Evolutionary conservation across 1,140 invertebrate genomes (phyloP).

Genomic region (Camponotus vicinus): DNA sequence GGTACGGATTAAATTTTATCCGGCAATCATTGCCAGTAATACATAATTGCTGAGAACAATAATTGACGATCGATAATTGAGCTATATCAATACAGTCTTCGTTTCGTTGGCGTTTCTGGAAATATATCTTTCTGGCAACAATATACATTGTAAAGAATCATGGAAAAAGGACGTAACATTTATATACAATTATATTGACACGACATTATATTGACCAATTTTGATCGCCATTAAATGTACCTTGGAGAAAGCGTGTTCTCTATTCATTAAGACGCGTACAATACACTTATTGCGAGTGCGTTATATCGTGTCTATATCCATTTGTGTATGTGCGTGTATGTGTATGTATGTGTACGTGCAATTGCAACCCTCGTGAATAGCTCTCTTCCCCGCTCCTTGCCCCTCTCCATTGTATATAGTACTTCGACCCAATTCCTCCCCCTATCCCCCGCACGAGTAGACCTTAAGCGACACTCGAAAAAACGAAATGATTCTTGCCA

Average conservation of each 20-base stretch:
- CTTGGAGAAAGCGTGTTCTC: neutral
- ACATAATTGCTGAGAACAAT: neutral
- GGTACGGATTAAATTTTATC: neutral
- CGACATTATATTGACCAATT: constrained; percentile 1
- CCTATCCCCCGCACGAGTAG: constrained; percentile 70
- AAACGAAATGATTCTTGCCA: constrained; percentile 82
- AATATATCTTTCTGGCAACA: constrained; percentile 8
- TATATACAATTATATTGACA: neutral
- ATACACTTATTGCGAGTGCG: constrained; percentile 14
- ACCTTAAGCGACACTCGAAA: constrained; percentile 74
- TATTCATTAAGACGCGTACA: constrained; percentile 18
- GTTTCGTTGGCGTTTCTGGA: constrained; percentile 25
- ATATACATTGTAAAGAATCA: neutral
- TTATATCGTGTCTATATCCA: neutral
- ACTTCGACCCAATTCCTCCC: constrained; percentile 49
- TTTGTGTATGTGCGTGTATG: constrained; percentile 17
- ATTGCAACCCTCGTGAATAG: constrained; percentile 34
- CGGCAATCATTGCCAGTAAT: constrained; percentile 20
- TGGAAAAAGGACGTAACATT: neutral
- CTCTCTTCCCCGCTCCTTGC: neutral
- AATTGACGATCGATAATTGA: neutral
- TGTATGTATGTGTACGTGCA: constrained; percentile 31
- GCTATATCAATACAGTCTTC: neutral
- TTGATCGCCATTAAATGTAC: constrained; percentile 31
- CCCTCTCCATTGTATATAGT: constrained; percentile 75